These are phyloP conservation scores for Molorchus minor DNA, from an alignment of 2,888 invertebrate genomes.

Conservation along the genomic window DNA sequence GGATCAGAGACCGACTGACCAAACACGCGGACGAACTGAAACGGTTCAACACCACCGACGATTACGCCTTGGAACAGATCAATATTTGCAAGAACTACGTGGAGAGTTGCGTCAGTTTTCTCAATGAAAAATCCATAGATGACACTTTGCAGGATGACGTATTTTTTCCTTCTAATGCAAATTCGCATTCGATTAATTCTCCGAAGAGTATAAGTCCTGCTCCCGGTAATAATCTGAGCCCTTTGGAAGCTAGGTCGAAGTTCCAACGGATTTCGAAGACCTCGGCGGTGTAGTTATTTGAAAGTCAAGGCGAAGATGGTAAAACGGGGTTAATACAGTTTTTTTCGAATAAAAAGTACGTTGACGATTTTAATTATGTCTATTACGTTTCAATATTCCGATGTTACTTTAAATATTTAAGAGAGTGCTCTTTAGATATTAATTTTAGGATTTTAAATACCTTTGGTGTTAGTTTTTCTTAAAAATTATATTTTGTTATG, in stretches of 20 bases:
- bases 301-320: too few relatives aligned
- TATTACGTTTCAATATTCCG: too few relatives aligned
- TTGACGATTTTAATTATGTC: too few relatives aligned
- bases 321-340: too few relatives aligned
- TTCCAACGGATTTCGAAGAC: conserved; percentile 1
- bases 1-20: conserved; percentile 39
- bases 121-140: conserved; percentile 45
- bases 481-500: too few relatives aligned
- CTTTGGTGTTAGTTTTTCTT: too few relatives aligned
- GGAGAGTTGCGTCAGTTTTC: conserved; percentile 43
- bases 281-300: conserved; percentile 2
- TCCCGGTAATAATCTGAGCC: background rate
- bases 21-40: conserved; percentile 33
- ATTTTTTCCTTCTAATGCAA: conserved; percentile 24
- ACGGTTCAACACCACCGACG: conserved; percentile 36
- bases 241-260: background rate
- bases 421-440: too few relatives aligned
- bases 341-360: too few relatives aligned
- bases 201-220: background rate
- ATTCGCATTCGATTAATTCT: background rate
- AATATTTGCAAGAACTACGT: conserved; percentile 42
- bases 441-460: too few relatives aligned
- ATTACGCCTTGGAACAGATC: conserved; percentile 40
- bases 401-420: too few relatives aligned
- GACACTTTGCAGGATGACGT: conserved; percentile 38